A percentile compares a stretch with the other conserved stretches of the same genome.
Evolutionary conservation across 2,113 vertebrate species (phyloP).

Genomic region (Lucifuga dentata): DNA sequence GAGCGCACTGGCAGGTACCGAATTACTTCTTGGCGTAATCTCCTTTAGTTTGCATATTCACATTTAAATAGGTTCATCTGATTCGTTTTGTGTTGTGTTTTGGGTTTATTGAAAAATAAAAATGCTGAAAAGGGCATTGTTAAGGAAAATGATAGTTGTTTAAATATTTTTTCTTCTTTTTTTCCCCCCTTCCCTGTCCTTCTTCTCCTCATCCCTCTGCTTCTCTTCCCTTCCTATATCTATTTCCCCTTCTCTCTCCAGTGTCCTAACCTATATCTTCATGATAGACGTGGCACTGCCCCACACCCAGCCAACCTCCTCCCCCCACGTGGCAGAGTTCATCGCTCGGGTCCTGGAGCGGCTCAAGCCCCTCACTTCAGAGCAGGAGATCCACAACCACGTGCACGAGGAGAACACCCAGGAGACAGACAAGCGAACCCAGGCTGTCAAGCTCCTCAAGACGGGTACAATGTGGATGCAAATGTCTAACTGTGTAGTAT

Average conservation of each 20-base stretch:
- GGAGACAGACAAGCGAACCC: constrained; percentile 93
- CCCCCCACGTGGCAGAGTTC: constrained; percentile 92
- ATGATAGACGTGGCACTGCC: constrained; percentile 98
- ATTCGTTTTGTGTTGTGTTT: constrained; percentile 29
- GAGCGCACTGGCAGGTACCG: constrained; percentile 96
- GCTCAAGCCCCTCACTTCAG: constrained; percentile 93
- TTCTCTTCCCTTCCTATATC: no score
- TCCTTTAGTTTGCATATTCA: constrained; percentile 23
- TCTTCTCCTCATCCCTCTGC: constrained; percentile 39
- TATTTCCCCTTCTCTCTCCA: constrained; percentile 68
- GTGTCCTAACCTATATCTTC: constrained; percentile 98
- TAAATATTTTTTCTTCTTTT: no score
- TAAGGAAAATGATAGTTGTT: no score
- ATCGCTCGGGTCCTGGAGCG: constrained; percentile 88
- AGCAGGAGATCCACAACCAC: constrained; percentile 97
- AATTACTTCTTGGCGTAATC: constrained; percentile 5
- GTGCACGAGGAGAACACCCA: constrained; percentile 93
- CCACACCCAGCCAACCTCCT: constrained; percentile 90
- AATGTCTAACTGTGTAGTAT: constrained; percentile 28
- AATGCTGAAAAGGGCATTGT: no score
- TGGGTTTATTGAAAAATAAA: no score
- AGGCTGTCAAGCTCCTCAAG: constrained; percentile 98
- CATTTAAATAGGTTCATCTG: constrained; percentile 25
- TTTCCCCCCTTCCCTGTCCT: not conserved
- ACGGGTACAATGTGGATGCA: constrained; percentile 86